A percentile compares a stretch with the other conserved stretches of the same genome.
Evolutionary conservation across 2,888 invertebrate species (phyloP).

Genomic region (Drosophila rellima): DNA sequence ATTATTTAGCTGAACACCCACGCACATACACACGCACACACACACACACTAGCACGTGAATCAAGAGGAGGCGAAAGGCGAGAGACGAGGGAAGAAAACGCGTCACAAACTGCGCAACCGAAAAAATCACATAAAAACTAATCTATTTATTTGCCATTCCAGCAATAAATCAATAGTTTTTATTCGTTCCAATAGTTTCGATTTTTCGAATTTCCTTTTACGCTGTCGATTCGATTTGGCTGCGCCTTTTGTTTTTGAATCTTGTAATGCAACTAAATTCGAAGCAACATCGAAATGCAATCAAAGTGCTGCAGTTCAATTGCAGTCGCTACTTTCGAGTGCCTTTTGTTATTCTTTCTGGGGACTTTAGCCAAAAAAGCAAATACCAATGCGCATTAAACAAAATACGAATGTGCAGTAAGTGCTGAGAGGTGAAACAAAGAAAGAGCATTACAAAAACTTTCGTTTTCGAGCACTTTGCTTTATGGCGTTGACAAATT

Average conservation of each 20-base stretch:
- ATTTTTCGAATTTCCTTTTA: conserved; percentile 4
- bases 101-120: conserved; percentile 70
- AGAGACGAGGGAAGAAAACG: conserved; percentile 7
- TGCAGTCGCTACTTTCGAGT: conserved; percentile 56
- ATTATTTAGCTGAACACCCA: conserved; percentile 29
- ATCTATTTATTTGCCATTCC: conserved; percentile 76
- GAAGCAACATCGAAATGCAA: conserved; percentile 69
- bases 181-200: conserved; percentile 5
- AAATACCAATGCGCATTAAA: conserved; percentile 52
- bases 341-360: conserved; percentile 40
- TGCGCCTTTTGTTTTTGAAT: conserved; percentile 67
- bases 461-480: conserved; percentile 65
- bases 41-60: conserved; percentile 23
- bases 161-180: conserved; percentile 77
- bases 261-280: conserved; percentile 71
- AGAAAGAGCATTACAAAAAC: conserved; percentile 42
- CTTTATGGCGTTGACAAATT: conserved; percentile 57
- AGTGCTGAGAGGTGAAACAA: neutral
- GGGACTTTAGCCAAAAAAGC: conserved; percentile 41
- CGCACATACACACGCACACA: conserved; percentile 22
- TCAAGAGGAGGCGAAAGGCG: conserved; percentile 1
- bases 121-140: conserved; percentile 65
- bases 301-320: conserved; percentile 60
- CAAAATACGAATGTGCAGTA: conserved; percentile 5
- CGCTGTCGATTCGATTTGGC: conserved; percentile 12